A percentile compares a stretch with the other conserved stretches of the same genome.
Conservation (phyloP, 2,888 invertebrate species). For the Chrysodeixis includens region DNA sequence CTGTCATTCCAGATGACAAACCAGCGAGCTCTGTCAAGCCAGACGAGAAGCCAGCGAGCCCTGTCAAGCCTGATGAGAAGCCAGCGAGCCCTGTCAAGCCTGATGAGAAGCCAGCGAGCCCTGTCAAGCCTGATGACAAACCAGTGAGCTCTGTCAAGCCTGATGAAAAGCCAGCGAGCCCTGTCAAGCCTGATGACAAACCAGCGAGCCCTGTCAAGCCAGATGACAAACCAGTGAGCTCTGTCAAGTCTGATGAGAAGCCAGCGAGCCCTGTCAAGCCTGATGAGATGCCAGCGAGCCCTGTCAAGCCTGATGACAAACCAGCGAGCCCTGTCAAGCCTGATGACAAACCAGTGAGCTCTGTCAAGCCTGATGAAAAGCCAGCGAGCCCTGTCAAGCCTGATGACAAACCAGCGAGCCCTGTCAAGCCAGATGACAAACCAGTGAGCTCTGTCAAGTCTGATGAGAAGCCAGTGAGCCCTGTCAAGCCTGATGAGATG, state of each 20-base stretch:
- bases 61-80: slow-evolving; percentile 17
- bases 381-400: slow-evolving; percentile 22
- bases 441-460: not conserved
- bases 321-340: not conserved
- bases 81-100: slow-evolving; percentile 10
- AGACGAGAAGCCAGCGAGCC: slow-evolving; percentile 31
- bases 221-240: not conserved
- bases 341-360: slow-evolving; percentile 15
- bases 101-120: slow-evolving; percentile 15
- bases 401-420: slow-evolving; percentile 24
- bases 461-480: slow-evolving; percentile 17
- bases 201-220: not conserved
- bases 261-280: not conserved
- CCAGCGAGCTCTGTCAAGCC: not conserved
- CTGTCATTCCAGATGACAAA: slow-evolving; percentile 3
- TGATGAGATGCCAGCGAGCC: not conserved
- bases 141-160: slow-evolving; percentile 19
- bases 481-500: slow-evolving; percentile 15
- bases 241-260: slow-evolving; percentile 26
- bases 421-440: slow-evolving; percentile 4
- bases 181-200: slow-evolving; percentile 11
- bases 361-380: slow-evolving; percentile 28
- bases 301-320: slow-evolving; percentile 2
- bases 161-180: slow-evolving; percentile 21
- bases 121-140: slow-evolving; percentile 21